These are phyloP conservation scores for Fopius arisanus DNA, from an alignment of 1,140 invertebrate species.

Conservation along the genomic window DNA sequence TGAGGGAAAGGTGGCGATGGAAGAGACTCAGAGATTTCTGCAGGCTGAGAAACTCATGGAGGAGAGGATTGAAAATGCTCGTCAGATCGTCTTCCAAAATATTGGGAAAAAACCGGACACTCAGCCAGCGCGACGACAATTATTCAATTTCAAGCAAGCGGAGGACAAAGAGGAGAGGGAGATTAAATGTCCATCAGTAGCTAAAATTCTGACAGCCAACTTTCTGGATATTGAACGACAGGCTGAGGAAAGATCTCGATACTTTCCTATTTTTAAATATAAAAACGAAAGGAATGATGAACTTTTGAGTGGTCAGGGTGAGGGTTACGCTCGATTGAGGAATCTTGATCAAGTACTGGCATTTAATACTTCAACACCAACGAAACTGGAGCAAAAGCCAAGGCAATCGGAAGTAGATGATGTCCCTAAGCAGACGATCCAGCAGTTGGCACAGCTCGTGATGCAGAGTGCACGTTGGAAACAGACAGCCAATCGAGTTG, in stretches of 20 bases:
- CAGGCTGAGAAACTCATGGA: constrained; percentile 51
- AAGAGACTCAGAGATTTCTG: constrained; percentile 51
- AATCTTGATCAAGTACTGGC: constrained; percentile 35
- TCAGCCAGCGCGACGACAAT: constrained; percentile 42
- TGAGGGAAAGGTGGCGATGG: constrained; percentile 41
- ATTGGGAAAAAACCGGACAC: constrained; percentile 20
- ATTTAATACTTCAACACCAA: constrained; percentile 54
- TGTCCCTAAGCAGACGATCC: constrained; percentile 52
- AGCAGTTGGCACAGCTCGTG: constrained; percentile 55
- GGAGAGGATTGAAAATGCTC: constrained; percentile 54
- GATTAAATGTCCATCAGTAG: constrained; percentile 27
- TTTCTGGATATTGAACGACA: constrained; percentile 56
- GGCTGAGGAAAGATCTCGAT: constrained; percentile 25
- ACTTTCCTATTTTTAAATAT: not conserved
- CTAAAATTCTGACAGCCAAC: constrained; percentile 50
- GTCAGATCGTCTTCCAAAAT: constrained; percentile 33
- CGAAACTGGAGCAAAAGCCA: constrained; percentile 36
- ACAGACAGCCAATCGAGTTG: constrained; percentile 34
- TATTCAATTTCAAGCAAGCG: constrained; percentile 45
- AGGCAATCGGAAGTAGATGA: not conserved
- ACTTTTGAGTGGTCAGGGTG: constrained; percentile 52
- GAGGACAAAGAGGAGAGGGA: constrained; percentile 33
- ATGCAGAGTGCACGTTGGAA: constrained; percentile 61
- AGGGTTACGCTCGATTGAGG: constrained; percentile 50
- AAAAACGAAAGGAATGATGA: constrained; percentile 34